Percentiles rank a stretch among this genome's conserved stretches.
Conservation (phyloP, 2,797 vertebrate genomes). For the Molossus molossus region DNA sequence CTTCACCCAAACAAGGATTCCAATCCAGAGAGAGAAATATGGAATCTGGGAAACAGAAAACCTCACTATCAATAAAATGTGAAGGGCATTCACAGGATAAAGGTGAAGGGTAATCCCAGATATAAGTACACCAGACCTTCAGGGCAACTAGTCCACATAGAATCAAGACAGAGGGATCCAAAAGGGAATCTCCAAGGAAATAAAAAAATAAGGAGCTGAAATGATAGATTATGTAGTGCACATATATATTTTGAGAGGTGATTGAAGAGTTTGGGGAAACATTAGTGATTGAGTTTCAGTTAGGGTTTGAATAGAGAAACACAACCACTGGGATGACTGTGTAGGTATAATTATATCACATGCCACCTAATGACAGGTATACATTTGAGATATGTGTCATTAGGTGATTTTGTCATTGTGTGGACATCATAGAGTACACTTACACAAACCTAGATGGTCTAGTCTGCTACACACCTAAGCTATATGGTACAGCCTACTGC, state of each 20-base stretch:
- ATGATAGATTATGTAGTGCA: neutral
- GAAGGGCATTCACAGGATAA: neutral
- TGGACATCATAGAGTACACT: neutral
- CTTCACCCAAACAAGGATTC: neutral
- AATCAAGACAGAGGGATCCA: neutral
- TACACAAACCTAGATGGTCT: neutral
- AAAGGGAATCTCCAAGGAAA: neutral
- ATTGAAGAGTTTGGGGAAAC: too few relatives aligned
- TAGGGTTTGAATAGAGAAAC: neutral
- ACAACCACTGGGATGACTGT: neutral
- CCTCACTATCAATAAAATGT: neutral
- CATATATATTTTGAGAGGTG: neutral
- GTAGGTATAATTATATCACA: neutral
- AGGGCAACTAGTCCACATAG: neutral
- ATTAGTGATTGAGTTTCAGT: neutral
- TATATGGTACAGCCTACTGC: neutral
- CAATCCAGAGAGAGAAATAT: neutral
- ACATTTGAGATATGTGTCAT: neutral
- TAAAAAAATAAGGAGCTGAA: neutral
- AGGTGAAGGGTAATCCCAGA: neutral
- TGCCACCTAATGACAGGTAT: neutral
- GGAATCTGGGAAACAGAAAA: neutral
- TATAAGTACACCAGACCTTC: neutral
- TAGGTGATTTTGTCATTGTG: too few relatives aligned
- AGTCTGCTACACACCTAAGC: neutral